Evolutionary conservation across 2,797 vertebrate genomes (phyloP), one percentile per base, ranked within the genome.

Genomic region (Benthosema pterotum): DNA sequence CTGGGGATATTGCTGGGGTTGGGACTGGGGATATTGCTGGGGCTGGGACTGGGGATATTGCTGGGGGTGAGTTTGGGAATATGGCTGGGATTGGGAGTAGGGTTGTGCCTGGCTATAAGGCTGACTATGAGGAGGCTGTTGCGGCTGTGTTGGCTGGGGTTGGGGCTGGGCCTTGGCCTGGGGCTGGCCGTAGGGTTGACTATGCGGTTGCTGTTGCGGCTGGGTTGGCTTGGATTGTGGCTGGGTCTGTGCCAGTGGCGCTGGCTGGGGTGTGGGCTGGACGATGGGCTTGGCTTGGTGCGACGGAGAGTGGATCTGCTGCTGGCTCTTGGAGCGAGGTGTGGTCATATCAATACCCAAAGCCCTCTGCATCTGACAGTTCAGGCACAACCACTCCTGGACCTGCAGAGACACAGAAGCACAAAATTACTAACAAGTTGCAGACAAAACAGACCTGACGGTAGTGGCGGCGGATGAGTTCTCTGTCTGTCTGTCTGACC

Each of bases 301-400:
- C 25, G 90, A 93, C 1, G 96, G 95, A 50, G 96, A 97, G 77
- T 96, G 94, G 72, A 98, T 94, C 88, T 98, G 96, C 87, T 97
- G 97, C 89, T 98, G 97, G 91, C 97, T 98, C 87, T 97, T 98
- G 74, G 97, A 98, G 65, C 95, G 94, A 70, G 97, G 95, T 0
- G 97, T 98, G 77, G 95, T 99, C 97, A 99, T 98, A 89, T 99
- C 96, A 93, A 99, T 99, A 74, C 98, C 98, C 80, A 99, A 89
- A n/a, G 98, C 97, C 82, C 98, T 92, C 90, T 98, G 96, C 97
- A 99, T 99, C 92, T 99, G 97, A 89, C 97, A 99, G 84, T 99
- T 99, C 77, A 99, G 92, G 90, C 98, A 99, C 60, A 99, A 88
- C 98, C 97, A 99, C 88, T 99, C 98, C 82, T 99, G 94, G 75